Percentiles rank a stretch among this genome's conserved stretches.
These are phyloP conservation scores for Acanthornis magna DNA, from an alignment of 2,797 vertebrate genomes.

Conservation along the genomic window DNA sequence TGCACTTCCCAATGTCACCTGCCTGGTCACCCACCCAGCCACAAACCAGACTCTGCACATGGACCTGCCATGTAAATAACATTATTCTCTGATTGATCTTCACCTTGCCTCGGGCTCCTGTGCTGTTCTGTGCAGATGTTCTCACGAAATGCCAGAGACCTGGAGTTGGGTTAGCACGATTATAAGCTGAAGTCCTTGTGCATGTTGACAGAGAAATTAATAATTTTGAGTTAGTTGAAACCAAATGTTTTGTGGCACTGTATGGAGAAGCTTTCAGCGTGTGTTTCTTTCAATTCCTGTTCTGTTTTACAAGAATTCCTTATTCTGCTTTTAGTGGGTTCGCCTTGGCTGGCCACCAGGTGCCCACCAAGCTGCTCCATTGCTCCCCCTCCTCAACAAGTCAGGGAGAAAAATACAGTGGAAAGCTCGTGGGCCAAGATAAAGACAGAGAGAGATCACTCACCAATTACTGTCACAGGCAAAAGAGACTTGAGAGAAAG, in stretches of 20 bases:
- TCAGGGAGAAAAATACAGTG: not conserved
- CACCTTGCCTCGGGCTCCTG: not conserved
- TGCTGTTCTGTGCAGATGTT: not conserved
- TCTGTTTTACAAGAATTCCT: not conserved
- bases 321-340: not conserved
- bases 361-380: not conserved
- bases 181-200: not conserved
- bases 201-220: not conserved
- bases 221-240: not conserved
- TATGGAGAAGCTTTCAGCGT: not conserved
- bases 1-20: not conserved
- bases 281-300: not conserved
- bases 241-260: not conserved
- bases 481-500: not conserved
- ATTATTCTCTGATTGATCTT: not conserved
- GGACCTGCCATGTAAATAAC: not conserved
- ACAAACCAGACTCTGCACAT: not conserved
- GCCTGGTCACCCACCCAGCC: constrained; percentile 51
- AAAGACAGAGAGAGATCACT: not conserved
- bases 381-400: not conserved
- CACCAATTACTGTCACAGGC: not conserved
- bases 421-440: fast-evolving
- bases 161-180: not conserved
- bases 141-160: not conserved
- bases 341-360: not conserved